Evolutionary conservation across 2,797 vertebrate genomes (phyloP).

Genomic region (Gastrophryne carolinensis): DNA sequence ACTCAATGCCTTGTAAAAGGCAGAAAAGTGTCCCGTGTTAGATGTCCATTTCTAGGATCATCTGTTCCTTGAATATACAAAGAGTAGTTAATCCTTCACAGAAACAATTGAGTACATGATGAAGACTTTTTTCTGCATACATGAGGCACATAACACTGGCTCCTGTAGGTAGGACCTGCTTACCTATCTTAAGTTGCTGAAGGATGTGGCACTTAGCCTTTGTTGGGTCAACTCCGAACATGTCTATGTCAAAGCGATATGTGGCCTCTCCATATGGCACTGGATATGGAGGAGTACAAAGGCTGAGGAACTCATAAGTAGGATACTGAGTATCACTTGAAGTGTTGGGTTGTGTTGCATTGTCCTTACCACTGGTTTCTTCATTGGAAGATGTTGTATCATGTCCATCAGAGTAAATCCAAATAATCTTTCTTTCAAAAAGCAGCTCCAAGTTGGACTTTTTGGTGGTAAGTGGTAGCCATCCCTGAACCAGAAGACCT

Average conservation of each 20-base stretch:
- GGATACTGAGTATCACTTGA: no score
- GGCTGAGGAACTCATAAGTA: slow-evolving; percentile 24
- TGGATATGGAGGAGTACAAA: slow-evolving; percentile 9
- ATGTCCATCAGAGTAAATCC: slow-evolving; percentile 4
- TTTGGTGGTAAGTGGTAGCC: slow-evolving; percentile 50
- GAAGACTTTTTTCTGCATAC: slow-evolving; percentile 18
- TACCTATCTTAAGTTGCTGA: not conserved
- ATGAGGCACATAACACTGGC: not conserved
- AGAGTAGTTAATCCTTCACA: slow-evolving; percentile 2
- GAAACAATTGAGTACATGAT: not conserved
- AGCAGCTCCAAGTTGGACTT: slow-evolving; percentile 43
- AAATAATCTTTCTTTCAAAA: not conserved
- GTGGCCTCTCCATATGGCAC: not conserved
- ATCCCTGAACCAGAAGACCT: slow-evolving; percentile 35
- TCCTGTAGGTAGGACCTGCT: not conserved
- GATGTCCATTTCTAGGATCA: slow-evolving; percentile 29
- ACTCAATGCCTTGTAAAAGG: no score
- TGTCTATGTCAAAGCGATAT: slow-evolving; percentile 16
- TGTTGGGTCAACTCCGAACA: slow-evolving; percentile 32
- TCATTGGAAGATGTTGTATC: not conserved
- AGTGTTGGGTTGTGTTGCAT: no score
- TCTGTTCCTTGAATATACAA: not conserved
- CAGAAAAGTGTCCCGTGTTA: no score
- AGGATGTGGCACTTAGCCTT: slow-evolving; percentile 2
- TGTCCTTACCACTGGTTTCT: not conserved